Evolutionary conservation across 2,888 invertebrate genomes (phyloP).

Genomic region (Drosophila cyrtoloma): DNA sequence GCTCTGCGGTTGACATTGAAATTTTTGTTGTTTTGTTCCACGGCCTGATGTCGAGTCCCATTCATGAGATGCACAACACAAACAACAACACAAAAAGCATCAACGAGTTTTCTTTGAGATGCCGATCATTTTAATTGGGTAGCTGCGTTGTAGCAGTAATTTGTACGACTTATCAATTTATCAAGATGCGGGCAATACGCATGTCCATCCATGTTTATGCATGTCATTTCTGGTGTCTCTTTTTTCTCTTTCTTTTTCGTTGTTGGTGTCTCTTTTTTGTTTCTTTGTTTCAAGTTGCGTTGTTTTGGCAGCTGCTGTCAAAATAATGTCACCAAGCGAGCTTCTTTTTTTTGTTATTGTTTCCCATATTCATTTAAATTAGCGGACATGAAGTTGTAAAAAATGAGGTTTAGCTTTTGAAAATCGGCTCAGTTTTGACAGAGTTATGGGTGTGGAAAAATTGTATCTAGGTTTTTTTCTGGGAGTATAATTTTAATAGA

Average conservation of each 20-base stretch:
- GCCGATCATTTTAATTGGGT: slow-evolving; percentile 67
- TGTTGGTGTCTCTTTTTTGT: slow-evolving; percentile 13
- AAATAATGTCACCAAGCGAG: slow-evolving; percentile 45
- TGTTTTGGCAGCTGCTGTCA: slow-evolving; percentile 72
- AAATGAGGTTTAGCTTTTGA: background rate
- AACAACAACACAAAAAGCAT: background rate
- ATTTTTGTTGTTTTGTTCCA: slow-evolving; percentile 28
- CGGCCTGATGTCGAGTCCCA: slow-evolving; percentile 45
- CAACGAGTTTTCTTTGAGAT: slow-evolving; percentile 58
- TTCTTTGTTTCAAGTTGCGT: slow-evolving; percentile 27
- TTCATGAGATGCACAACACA: slow-evolving; percentile 66
- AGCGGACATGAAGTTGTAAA: background rate
- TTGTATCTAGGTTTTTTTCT: background rate
- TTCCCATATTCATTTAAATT: background rate
- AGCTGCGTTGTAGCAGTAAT: slow-evolving; percentile 47
- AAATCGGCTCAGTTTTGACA: background rate
- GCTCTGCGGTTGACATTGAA: slow-evolving; percentile 53
- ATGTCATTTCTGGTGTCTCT: slow-evolving; percentile 56
- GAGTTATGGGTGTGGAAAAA: background rate
- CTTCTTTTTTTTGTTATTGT: background rate
- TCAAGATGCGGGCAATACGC: slow-evolving; percentile 58
- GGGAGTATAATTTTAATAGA: background rate
- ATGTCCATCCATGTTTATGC: slow-evolving; percentile 67
- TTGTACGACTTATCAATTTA: slow-evolving; percentile 76
- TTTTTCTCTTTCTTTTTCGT: background rate